Conservation (phyloP, 2,797 vertebrate genomes). For the Salarias fasciatus region DNA sequence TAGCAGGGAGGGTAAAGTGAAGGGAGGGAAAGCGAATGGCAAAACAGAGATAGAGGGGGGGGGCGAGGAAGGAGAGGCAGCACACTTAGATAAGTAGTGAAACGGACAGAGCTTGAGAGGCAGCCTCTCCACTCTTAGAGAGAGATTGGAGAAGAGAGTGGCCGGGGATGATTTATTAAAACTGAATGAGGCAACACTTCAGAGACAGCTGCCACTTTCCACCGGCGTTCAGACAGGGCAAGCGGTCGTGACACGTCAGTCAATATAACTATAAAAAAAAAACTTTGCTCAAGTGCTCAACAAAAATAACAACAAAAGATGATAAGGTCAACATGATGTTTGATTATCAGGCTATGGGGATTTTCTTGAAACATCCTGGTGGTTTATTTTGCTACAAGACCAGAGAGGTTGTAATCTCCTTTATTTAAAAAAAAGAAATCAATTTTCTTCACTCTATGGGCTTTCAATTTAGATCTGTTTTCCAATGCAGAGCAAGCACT, state of each 20-base stretch:
- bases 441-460: neutral
- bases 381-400: no score
- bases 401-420: no score
- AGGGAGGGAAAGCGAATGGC: constrained; percentile 31
- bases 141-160: constrained; percentile 29
- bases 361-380: constrained; percentile 1
- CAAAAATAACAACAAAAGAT: constrained; percentile 28
- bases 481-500: constrained; percentile 9
- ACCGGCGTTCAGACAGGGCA: constrained; percentile 41
- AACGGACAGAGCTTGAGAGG: constrained; percentile 36
- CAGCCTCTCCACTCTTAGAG: constrained; percentile 8
- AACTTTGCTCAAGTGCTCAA: constrained; percentile 21
- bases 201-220: constrained; percentile 67
- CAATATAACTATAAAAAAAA: constrained; percentile 42
- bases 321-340: neutral
- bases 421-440: no score
- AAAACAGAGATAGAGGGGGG: constrained; percentile 37
- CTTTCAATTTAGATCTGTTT: constrained; percentile 11
- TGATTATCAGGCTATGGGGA: constrained; percentile 5
- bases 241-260: constrained; percentile 41
- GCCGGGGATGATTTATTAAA: constrained; percentile 65
- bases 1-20: constrained; percentile 38
- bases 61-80: constrained; percentile 39
- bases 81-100: constrained; percentile 54
- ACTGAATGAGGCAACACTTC: constrained; percentile 40